Conservation (phyloP, 2,888 invertebrate genomes). For the Sturmia bella region DNA sequence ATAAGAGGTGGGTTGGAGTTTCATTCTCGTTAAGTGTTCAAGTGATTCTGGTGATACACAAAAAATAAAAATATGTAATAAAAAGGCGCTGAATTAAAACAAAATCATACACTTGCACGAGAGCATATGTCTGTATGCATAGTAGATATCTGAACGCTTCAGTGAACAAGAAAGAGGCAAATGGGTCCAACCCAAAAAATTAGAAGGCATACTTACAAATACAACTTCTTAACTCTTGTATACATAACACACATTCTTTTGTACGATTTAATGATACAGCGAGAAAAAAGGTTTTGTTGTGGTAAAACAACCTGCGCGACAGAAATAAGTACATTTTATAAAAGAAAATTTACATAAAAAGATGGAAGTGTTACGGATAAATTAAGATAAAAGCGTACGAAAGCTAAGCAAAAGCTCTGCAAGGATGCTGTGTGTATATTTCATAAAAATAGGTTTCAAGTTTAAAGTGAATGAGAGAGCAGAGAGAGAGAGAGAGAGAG, state of each 20-base stretch:
- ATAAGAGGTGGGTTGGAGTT: background rate
- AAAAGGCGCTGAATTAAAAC: slow-evolving; percentile 42
- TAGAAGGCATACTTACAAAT: slow-evolving; percentile 3
- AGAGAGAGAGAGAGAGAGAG: background rate
- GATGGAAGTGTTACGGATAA: slow-evolving; percentile 30
- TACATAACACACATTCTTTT: slow-evolving; percentile 29
- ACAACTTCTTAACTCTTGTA: background rate
- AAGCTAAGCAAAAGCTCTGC: slow-evolving; percentile 35
- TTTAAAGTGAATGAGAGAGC: background rate
- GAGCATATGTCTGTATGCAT: background rate
- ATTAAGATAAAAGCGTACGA: slow-evolving; percentile 22
- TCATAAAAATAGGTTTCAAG: slow-evolving; percentile 16
- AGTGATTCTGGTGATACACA: slow-evolving; percentile 12
- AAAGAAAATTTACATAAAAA: slow-evolving; percentile 19
- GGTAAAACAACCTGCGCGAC: slow-evolving; percentile 67
- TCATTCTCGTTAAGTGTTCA: background rate
- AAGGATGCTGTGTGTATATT: slow-evolving; percentile 41
- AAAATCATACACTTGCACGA: slow-evolving; percentile 60
- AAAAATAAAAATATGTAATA: background rate
- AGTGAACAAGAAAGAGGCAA: slow-evolving; percentile 61
- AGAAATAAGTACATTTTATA: slow-evolving; percentile 36
- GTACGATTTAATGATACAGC: background rate
- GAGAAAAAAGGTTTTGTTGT: slow-evolving; percentile 26
- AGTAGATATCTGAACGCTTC: background rate
- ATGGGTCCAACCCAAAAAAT: slow-evolving; percentile 71